phyloP scores from a whole-genome alignment of 2,797 vertebrate species.

The Apodemus agrarius region DNA sequence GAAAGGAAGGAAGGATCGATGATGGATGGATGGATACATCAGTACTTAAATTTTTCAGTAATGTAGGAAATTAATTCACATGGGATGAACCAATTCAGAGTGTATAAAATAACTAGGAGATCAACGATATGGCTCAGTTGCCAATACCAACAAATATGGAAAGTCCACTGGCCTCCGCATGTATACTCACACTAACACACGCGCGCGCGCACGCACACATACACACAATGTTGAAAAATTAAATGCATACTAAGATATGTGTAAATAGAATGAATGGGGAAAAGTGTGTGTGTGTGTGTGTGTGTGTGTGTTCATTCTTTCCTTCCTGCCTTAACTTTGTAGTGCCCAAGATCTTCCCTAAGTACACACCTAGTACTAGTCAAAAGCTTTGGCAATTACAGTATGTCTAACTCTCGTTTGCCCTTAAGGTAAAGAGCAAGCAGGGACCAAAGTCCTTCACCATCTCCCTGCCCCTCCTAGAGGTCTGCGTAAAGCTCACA shows the following conservation, averaged over 20 bases:
- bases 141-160: not conserved
- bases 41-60: not conserved
- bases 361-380: not conserved
- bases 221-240: not conserved
- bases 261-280: not conserved
- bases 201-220: no score
- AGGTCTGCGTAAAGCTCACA: not conserved
- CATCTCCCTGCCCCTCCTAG: not conserved
- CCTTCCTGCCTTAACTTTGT: not conserved
- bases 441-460: not conserved
- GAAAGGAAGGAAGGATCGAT: no score
- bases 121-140: not conserved
- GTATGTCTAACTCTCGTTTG: not conserved
- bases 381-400: conserved; percentile 44
- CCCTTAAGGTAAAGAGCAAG: conserved; percentile 38
- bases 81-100: not conserved
- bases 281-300: not conserved
- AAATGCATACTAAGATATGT: not conserved
- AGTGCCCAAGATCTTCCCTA: conserved; percentile 37
- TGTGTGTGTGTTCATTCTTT: not conserved
- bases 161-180: not conserved
- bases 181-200: no score
- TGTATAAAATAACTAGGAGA: conserved; percentile 43
- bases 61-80: not conserved
- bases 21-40: no score